Conservation (phyloP, 2,888 invertebrate genomes). For the Caradrina clavipalpis region DNA sequence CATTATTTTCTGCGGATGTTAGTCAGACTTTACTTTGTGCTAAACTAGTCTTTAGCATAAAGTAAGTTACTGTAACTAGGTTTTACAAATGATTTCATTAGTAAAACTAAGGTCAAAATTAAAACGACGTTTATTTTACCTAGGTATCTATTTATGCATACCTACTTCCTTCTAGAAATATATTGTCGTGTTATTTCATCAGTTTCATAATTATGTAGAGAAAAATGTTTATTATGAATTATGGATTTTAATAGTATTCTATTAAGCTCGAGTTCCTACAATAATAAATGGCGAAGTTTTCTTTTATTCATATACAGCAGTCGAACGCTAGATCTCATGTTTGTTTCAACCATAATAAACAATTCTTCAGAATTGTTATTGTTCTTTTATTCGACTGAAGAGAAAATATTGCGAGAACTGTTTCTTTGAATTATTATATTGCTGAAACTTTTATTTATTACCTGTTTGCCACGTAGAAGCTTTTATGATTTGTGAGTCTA, state of each 20-base stretch:
- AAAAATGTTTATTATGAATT: background rate
- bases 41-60: too few relatives aligned
- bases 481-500: conserved; percentile 52
- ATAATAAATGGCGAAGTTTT: background rate
- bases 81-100: background rate
- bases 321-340: background rate
- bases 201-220: background rate
- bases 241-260: background rate
- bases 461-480: conserved; percentile 46
- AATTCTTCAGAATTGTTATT: conserved; percentile 16
- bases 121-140: too few relatives aligned
- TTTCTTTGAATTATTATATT: conserved; percentile 39
- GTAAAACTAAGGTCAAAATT: background rate
- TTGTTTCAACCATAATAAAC: conserved; percentile 14
- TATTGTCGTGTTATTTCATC: background rate
- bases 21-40: background rate
- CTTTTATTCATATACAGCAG: conserved; percentile 17
- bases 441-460: conserved; percentile 48
- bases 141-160: background rate
- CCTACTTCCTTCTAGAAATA: too few relatives aligned
- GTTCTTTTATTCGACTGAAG: conserved; percentile 11
- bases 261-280: background rate
- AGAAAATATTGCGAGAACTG: conserved; percentile 20
- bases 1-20: background rate
- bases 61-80: background rate